Evolutionary conservation across 2,888 invertebrate species (phyloP), one percentile per base, ranked within the genome.

Genomic region (Melangyna quadrimaculata): DNA sequence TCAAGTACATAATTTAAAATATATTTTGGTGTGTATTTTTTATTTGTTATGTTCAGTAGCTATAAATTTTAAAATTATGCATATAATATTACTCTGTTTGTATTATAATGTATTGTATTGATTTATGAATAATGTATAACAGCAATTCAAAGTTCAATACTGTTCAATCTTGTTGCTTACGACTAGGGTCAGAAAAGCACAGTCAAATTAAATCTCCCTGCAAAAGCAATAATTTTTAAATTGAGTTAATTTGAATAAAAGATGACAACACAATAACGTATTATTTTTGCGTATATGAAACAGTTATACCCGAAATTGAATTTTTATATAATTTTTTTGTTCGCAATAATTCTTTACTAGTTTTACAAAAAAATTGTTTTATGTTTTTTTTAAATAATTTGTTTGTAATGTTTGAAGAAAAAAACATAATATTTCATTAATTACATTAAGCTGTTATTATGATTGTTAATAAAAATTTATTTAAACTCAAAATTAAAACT

Each of bases 381-480:
- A 53, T 63, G 51, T 70, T 69, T 69, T 55, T 63, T 65, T 67
- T 55, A 40, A 74, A 63, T 63, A 45, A 70, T 61, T 75, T 77
- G 69, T 86, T 77, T 80, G 29, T 80, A 55, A 69, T 65, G 69
- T 48, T 70, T 65, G 24, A 43, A 72, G 67, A 53, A 63, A 57
- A 77, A 37, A 72, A 63, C 35, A 67, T 69, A 43, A 78, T n/a
- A n/a, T 75, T 83, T 84, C 75, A 79, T 77, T 29, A 67, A 84
- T 63, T 84, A 86, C 73, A 86, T 81, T 73, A 78, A 86, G 77
- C 84, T 86, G 81, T 81, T 86, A 80, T 77, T 80, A 81, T 81
- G 86, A 86, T 86, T 86, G 86, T 86, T 86, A 86, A 86, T 86
- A 86, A 86, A 84, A 86, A 84, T 77, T 79, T 86, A 86, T 86